Conservation (phyloP, 2,888 invertebrate genomes). For the Cordilura impudica region DNA sequence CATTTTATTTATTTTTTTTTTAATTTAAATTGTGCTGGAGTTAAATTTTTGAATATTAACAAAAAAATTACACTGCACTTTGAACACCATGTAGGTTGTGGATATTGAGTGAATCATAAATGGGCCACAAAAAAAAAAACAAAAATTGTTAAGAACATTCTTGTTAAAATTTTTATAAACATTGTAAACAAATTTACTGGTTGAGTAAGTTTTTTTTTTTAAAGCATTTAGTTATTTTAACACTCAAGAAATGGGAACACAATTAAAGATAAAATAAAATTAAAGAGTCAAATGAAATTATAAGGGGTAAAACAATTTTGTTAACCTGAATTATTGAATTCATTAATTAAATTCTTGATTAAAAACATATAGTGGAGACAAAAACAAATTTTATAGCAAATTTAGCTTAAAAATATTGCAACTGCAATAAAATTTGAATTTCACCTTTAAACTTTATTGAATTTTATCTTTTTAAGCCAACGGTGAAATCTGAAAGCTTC, state of each 20-base stretch:
- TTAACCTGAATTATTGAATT: too few relatives aligned
- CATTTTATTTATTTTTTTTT: neutral
- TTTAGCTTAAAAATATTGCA: too few relatives aligned
- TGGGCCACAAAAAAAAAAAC: neutral
- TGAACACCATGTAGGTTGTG: constrained; percentile 26
- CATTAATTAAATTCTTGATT: too few relatives aligned
- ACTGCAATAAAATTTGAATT: too few relatives aligned
- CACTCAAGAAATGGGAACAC: too few relatives aligned
- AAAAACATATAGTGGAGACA: too few relatives aligned
- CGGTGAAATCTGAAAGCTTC: constrained; percentile 16
- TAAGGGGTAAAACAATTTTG: too few relatives aligned
- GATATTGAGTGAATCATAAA: constrained; percentile 40
- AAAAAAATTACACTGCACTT: constrained; percentile 31
- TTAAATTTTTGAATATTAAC: neutral
- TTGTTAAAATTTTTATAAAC: neutral
- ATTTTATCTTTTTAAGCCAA: too few relatives aligned
- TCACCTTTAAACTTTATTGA: too few relatives aligned
- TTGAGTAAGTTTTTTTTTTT: neutral
- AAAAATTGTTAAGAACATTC: neutral
- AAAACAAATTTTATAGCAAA: too few relatives aligned
- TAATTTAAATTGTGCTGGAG: neutral
- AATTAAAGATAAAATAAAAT: too few relatives aligned
- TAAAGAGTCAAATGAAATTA: too few relatives aligned
- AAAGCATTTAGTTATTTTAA: neutral
- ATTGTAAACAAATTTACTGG: neutral